Evolutionary conservation across 2,888 invertebrate species (phyloP).

Genomic region (Drosophila lutescens): DNA sequence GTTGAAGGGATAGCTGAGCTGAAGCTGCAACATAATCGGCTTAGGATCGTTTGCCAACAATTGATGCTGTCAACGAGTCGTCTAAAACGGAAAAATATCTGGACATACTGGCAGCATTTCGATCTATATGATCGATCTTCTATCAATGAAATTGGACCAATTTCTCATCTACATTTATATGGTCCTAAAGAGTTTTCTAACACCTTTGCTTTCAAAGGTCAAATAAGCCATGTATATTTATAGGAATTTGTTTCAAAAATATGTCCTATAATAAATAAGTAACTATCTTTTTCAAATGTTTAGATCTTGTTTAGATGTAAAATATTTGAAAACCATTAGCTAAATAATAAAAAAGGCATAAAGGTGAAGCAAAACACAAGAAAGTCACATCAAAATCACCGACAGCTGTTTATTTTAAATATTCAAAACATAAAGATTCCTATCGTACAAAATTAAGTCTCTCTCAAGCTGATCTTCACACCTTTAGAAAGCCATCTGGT

Average conservation of each 20-base stretch:
- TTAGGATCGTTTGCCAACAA: slow-evolving; percentile 59
- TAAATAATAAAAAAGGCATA: background rate
- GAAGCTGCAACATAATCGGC: slow-evolving; percentile 59
- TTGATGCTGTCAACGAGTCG: slow-evolving; percentile 59
- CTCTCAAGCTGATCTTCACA: slow-evolving; percentile 54
- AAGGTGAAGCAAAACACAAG: background rate
- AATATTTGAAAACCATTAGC: background rate
- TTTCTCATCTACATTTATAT: background rate
- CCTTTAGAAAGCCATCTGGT: slow-evolving; percentile 47
- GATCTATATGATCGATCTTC: slow-evolving; percentile 10
- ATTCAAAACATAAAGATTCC: slow-evolving; percentile 13
- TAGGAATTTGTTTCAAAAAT: background rate
- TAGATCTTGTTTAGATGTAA: background rate
- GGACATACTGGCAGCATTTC: slow-evolving; percentile 1
- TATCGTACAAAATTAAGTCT: slow-evolving; percentile 30
- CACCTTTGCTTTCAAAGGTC: slow-evolving; percentile 8
- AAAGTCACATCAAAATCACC: background rate
- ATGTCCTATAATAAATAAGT: background rate
- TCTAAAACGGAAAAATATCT: slow-evolving; percentile 6
- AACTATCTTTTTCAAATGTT: background rate
- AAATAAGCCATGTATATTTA: background rate
- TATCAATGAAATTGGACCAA: slow-evolving; percentile 7
- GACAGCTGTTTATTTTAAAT: slow-evolving; percentile 5
- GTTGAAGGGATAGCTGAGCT: slow-evolving; percentile 15
- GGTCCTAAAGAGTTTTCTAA: slow-evolving; percentile 7